Evolutionary conservation across 2,113 vertebrate genomes (phyloP).

Genomic region (Zapus hudsonius): DNA sequence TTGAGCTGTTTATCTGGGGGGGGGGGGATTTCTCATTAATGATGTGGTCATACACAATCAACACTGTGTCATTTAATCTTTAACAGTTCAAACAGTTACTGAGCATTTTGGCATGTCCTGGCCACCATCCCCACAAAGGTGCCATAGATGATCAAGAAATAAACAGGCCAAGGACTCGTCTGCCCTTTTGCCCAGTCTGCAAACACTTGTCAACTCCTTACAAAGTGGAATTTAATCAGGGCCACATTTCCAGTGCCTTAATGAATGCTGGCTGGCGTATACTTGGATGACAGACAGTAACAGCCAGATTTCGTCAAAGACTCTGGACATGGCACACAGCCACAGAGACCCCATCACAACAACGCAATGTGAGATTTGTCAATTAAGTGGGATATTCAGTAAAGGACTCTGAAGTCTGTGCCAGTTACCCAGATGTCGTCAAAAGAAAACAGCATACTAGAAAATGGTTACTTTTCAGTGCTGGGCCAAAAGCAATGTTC

Average conservation of each 20-base stretch:
- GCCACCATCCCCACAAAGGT: background rate
- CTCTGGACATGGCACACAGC: background rate
- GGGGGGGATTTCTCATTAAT: background rate
- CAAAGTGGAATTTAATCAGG: background rate
- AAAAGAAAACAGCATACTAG: constrained; percentile 22
- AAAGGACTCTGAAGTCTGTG: background rate
- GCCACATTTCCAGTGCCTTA: fast-evolving
- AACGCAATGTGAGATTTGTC: background rate
- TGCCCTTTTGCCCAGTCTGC: background rate
- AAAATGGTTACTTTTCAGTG: constrained; percentile 37
- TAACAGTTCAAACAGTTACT: background rate
- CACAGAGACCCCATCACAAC: background rate
- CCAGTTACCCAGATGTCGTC: constrained; percentile 37
- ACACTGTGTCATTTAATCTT: background rate
- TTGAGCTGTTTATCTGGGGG: background rate
- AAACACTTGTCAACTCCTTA: background rate
- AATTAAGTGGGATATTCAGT: background rate
- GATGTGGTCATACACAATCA: background rate
- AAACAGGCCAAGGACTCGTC: background rate
- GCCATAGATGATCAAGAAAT: background rate
- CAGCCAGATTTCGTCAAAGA: background rate
- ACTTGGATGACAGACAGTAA: background rate
- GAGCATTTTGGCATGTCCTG: background rate
- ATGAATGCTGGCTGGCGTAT: fast-evolving
- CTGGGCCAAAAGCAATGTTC: constrained; percentile 57